phyloP scores from a whole-genome alignment of 2,113 vertebrate genomes.

The Menidia beryllina region DNA sequence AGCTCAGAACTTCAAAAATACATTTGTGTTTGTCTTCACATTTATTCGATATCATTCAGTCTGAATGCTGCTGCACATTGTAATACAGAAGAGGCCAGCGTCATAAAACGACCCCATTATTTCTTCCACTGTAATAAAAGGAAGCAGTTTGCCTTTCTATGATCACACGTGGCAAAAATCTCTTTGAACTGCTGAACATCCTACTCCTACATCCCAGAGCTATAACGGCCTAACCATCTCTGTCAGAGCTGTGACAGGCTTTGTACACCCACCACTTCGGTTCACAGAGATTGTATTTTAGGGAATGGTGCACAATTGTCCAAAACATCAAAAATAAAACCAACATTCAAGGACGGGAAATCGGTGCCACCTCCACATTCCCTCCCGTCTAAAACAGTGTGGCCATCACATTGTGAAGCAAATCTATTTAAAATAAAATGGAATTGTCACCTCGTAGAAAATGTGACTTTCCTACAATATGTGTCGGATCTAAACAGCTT shows the following conservation, averaged over 20 bases:
- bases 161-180: constrained; percentile 51
- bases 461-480: neutral
- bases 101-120: constrained; percentile 57
- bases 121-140: constrained; percentile 22
- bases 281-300: constrained; percentile 69
- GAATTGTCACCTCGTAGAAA: neutral
- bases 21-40: constrained; percentile 20
- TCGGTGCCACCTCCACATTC: constrained; percentile 65
- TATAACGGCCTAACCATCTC: constrained; percentile 55
- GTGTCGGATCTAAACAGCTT: neutral
- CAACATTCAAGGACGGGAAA: constrained; percentile 71
- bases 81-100: constrained; percentile 37
- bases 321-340: constrained; percentile 79
- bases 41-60: constrained; percentile 38
- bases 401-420: neutral
- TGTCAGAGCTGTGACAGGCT: constrained; percentile 55
- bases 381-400: constrained; percentile 45
- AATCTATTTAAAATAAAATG: neutral
- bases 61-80: constrained; percentile 55
- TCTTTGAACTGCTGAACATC: constrained; percentile 56
- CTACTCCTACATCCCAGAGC: constrained; percentile 44
- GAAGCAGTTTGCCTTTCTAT: constrained; percentile 38
- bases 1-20: constrained; percentile 16
- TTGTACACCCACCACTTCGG: constrained; percentile 64
- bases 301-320: constrained; percentile 62